phyloP scores from a whole-genome alignment of 2,797 vertebrate species.

The Microctenopoma stevenorrisi region DNA sequence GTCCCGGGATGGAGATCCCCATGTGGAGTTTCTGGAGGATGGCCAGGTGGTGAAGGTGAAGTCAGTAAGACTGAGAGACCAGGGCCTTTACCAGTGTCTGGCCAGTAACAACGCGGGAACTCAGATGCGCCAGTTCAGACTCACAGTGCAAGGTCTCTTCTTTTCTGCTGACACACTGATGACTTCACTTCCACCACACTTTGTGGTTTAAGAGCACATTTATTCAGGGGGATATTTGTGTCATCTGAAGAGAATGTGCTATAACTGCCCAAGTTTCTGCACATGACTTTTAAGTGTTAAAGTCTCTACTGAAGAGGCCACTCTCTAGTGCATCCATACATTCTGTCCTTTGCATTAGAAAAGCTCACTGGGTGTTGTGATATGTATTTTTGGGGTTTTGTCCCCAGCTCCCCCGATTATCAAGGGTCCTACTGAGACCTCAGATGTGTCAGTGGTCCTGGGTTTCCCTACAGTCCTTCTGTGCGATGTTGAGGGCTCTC shows the following conservation, averaged over 20 bases:
- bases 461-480: conserved; percentile 81
- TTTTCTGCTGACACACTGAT: too few relatives aligned
- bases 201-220: conserved; percentile 11
- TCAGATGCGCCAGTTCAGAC: conserved; percentile 86
- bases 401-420: conserved; percentile 86
- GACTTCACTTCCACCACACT: neutral
- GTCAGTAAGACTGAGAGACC: conserved; percentile 82
- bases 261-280: conserved; percentile 12
- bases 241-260: neutral
- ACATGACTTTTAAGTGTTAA: conserved; percentile 25
- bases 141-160: conserved; percentile 76
- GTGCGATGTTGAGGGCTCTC: conserved; percentile 86
- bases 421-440: conserved; percentile 79
- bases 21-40: conserved; percentile 82
- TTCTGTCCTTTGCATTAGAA: conserved; percentile 2
- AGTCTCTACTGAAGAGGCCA: conserved; percentile 18
- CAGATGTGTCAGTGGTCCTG: conserved; percentile 84
- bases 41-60: conserved; percentile 85
- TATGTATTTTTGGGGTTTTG: conserved; percentile 17
- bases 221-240: conserved; percentile 3
- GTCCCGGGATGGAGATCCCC: conserved; percentile 80
- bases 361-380: conserved; percentile 20
- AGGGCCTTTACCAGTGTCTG: conserved; percentile 88
- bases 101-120: conserved; percentile 90
- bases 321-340: conserved; percentile 14